phyloP scores from a whole-genome alignment of 2,888 invertebrate genomes.

The Iphiclides podalirius region DNA sequence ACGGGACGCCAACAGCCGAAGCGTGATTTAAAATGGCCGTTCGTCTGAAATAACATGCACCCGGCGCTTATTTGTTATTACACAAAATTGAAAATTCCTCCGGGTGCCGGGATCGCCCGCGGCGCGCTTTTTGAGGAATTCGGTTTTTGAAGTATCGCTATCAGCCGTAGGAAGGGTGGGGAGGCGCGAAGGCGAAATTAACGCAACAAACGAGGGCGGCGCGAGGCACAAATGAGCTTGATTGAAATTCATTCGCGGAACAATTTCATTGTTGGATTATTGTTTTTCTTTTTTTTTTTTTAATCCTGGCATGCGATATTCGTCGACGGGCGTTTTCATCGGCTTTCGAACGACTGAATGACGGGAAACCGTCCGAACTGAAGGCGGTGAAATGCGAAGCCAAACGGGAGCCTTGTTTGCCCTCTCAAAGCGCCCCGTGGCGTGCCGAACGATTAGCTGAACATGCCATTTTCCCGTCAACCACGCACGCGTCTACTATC shows the following conservation, averaged over 20 bases:
- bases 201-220: neutral
- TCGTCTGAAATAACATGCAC: no score
- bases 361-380: no score
- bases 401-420: no score
- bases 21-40: no score
- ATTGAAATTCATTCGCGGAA: neutral
- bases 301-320: no score
- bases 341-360: no score
- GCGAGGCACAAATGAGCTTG: neutral
- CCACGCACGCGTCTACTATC: slow-evolving; percentile 14
- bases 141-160: neutral
- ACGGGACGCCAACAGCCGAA: no score
- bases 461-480: slow-evolving; percentile 18
- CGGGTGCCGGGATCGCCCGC: neutral
- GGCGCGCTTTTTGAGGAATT: neutral
- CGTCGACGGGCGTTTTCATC: no score
- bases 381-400: no score
- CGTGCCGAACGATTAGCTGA: slow-evolving; percentile 17
- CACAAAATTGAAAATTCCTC: slow-evolving; percentile 1
- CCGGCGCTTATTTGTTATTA: neutral
- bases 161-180: neutral
- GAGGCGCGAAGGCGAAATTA: neutral
- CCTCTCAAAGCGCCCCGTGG: no score
- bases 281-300: no score
- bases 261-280: neutral